phyloP scores from a whole-genome alignment of 2,888 invertebrate genomes.

The Eupithecia dodoneata region DNA sequence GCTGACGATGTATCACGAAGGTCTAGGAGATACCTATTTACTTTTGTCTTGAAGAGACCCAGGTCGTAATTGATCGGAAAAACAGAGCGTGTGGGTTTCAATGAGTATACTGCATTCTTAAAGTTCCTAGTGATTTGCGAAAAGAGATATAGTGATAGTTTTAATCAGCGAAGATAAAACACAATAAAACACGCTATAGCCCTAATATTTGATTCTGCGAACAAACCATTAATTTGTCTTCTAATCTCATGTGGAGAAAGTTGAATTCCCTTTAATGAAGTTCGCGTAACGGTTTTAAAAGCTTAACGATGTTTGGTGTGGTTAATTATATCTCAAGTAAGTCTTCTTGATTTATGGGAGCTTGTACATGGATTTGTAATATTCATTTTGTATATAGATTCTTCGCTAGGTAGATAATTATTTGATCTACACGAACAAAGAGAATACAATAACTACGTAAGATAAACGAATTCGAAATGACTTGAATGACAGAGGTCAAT shows the following conservation, averaged over 20 bases:
- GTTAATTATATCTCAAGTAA: conserved; percentile 49
- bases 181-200: neutral
- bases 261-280: conserved; percentile 59
- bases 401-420: neutral
- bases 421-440: neutral
- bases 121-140: too few species aligned
- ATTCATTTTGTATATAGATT: conserved; percentile 3
- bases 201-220: conserved; percentile 16
- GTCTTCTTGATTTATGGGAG: conserved; percentile 36
- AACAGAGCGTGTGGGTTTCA: too few species aligned
- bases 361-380: conserved; percentile 30
- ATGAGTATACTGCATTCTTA: too few species aligned
- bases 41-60: too few species aligned
- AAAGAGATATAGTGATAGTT: neutral
- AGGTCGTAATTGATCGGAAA: too few species aligned
- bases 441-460: too few species aligned
- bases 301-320: conserved; percentile 53
- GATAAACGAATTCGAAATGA: too few species aligned
- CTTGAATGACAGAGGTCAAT: neutral
- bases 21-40: too few species aligned
- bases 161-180: neutral
- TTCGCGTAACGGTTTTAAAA: conserved; percentile 58
- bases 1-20: too few species aligned
- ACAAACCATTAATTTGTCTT: conserved; percentile 52
- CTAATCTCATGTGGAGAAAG: conserved; percentile 59